Base-by-base conservation (phyloP, 2,113 vertebrate species). In the Montifringilla adamsi region DNA sequence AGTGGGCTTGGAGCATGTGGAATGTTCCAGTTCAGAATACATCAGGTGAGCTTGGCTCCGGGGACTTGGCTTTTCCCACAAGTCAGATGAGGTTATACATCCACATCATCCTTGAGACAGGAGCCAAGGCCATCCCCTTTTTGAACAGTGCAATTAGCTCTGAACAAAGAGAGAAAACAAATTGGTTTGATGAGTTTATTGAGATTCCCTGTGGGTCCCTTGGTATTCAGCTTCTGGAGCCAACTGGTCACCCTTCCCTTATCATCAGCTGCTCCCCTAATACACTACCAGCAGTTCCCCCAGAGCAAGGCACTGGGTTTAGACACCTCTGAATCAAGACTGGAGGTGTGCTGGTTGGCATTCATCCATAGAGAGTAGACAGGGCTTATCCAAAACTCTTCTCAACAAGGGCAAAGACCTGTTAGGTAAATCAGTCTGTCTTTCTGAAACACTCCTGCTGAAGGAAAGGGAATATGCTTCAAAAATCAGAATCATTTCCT, bases 21-120 rank as follows among this genome's bases (percentile, higher is more conserved):
- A 7, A 37, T 7, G 2, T 43, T 70, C 2, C 1, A 0, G 5
- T 50, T 21, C 18, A 18, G 31, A 55, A 63, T 35, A 55, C 37
- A 30, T 26, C 11, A 19, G 49, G 30, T 0, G 0, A 68, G 15
- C 47, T 31, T 84, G 23, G 37, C 30, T 49, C 24, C 0, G 0
- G 56, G 23, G n/a, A 43, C 52, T 59, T 0, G 0, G 43, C 70
- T 75, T 92, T 72, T 90, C 83, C n/a, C 28, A 33, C 35, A 26
- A 39, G 49, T 79, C 67, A 43, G 37, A 8, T 64, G 58, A 92
- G 86, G 27, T 88, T 78, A 2, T 15, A 37, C 13, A 19, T 18
- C 75, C 22, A 1, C 47, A 5, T 50, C 58, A 33, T 64, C 58
- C 75, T 46, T 24, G 75, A 76, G 70, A 79, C 35, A 76, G 66